Conservation (phyloP, 2,888 invertebrate species). For the Chaetogeoica ovagalla region DNA sequence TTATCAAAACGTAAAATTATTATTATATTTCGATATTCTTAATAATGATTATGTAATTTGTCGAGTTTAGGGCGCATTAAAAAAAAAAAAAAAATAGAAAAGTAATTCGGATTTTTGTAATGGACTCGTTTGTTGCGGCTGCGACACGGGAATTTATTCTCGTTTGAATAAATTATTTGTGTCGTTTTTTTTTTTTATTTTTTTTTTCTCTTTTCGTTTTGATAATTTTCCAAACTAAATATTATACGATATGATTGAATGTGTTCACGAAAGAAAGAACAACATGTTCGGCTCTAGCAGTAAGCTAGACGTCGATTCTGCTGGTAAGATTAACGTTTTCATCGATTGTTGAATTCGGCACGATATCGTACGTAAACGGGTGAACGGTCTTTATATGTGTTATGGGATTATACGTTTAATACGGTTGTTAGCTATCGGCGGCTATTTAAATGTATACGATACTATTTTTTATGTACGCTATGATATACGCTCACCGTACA, state of each 20-base stretch:
- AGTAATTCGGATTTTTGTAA: neutral
- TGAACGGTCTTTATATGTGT: neutral
- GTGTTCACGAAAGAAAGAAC: slow-evolving; percentile 37
- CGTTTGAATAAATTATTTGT: neutral
- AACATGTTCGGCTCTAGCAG: slow-evolving; percentile 38
- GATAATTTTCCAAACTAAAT: neutral
- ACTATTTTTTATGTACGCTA: neutral
- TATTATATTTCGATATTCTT: neutral
- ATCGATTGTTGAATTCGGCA: no score
- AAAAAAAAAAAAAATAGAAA: no score
- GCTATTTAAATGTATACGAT: no score
- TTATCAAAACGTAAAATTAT: slow-evolving; percentile 7
- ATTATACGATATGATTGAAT: slow-evolving; percentile 37
- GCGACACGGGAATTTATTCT: neutral
- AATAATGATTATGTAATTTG: neutral
- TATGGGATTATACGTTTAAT: neutral
- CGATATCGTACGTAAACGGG: no score
- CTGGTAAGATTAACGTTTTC: slow-evolving; percentile 18
- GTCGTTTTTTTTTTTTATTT: neutral
- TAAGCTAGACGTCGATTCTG: slow-evolving; percentile 26
- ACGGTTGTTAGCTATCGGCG: neutral
- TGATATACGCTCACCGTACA: no score
- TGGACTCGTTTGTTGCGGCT: neutral
- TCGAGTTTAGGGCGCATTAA: neutral
- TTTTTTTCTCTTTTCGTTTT: no score